Evolutionary conservation across 2,797 vertebrate species (phyloP), one percentile per base, ranked within the genome.

Genomic region (Darevskia mixta): DNA sequence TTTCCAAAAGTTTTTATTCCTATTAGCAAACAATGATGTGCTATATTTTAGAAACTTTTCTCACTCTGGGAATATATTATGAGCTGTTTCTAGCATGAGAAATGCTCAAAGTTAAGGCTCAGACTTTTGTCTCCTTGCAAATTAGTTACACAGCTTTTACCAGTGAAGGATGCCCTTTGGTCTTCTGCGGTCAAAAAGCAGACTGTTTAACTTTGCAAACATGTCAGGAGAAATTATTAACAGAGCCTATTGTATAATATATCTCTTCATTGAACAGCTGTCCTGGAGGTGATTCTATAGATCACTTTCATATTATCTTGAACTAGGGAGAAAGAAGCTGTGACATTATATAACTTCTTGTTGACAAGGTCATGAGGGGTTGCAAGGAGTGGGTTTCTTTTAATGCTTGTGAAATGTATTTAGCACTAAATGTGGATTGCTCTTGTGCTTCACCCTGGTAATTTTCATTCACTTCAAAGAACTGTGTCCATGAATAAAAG

Each of bases 151-250:
- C 43, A 83, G 35, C 32, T 41, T 75, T 77, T 27, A 10, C 73
- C 66, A 85, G 82, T 87, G 45, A 58, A 92, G 17, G 43, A 82
- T 88, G 29, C 0, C 3, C 3, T 86, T 82, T 82, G 58, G 81
- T 49, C 2, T 75, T 49, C 45, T 38, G 25, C 10, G 10, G 15
- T 27, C 79, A 78, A 64, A 89, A 89, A 85, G n/a, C 75, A 93
- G n/a, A 1, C 55, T 76, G 5, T 86, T 87, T 61, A 13, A 73
- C 84, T 84, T 88, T 10, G 0, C 4, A 89, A 88, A 27, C 5
- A 87, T 80, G 35, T 83, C 87, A 86, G 66, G 10, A 86, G 58
- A 71, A 88, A 88, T 90, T 88, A 90, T 80, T 83, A 88, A 75
- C 27, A 43, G 86, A 90, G 41, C 13, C 35, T 89, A 23, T 32